A percentile compares a stretch with the other conserved stretches of the same genome.
Conservation (phyloP, 2,888 invertebrate species). For the Spodoptera littoralis region DNA sequence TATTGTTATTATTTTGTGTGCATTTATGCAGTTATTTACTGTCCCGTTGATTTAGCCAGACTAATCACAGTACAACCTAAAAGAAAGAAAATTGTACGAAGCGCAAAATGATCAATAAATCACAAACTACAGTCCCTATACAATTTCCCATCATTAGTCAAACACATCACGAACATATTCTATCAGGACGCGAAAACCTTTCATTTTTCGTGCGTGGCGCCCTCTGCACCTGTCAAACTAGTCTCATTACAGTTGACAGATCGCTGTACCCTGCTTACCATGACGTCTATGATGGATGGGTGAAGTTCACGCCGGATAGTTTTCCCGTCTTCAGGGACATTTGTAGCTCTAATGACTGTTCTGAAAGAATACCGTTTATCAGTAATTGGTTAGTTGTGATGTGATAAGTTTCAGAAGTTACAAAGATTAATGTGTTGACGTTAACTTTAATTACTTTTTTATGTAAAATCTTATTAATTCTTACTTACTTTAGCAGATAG, state of each 20-base stretch:
- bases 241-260: slow-evolving; percentile 73
- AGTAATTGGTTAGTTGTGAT: neutral
- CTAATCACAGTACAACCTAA: too few species aligned
- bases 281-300: slow-evolving; percentile 68
- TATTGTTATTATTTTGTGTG: neutral
- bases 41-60: neutral
- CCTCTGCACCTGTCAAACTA: slow-evolving; percentile 63
- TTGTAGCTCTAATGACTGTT: slow-evolving; percentile 33
- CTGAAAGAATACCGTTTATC: slow-evolving; percentile 6
- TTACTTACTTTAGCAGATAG: too few species aligned
- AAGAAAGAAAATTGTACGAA: too few species aligned
- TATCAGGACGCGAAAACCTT: slow-evolving; percentile 26
- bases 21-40: neutral
- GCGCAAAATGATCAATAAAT: neutral
- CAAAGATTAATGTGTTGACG: too few species aligned
- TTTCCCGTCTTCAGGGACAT: slow-evolving; percentile 26
- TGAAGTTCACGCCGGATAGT: slow-evolving; percentile 46
- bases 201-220: slow-evolving; percentile 54
- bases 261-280: slow-evolving; percentile 58
- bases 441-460: too few species aligned
- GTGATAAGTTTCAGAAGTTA: too few species aligned
- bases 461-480: too few species aligned
- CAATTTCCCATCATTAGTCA: slow-evolving; percentile 15
- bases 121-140: neutral
- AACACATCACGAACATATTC: slow-evolving; percentile 23